A percentile compares a stretch with the other conserved stretches of the same genome.
Conservation (phyloP, 2,113 vertebrate species). For the Siniperca chuatsi region DNA sequence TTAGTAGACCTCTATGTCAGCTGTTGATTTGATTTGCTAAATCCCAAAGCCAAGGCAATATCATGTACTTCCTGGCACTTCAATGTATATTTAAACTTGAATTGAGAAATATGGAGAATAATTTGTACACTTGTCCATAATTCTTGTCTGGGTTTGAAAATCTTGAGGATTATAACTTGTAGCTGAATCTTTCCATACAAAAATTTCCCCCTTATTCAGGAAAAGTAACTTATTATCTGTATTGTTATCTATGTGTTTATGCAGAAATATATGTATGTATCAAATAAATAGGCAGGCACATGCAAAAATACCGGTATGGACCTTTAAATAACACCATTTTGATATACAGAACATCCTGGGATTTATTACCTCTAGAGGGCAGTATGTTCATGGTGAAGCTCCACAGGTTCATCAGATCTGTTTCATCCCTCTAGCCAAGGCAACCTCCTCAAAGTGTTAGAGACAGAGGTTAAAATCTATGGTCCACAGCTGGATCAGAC, state of each 20-base stretch:
- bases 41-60: neutral
- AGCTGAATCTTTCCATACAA: neutral
- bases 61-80: neutral
- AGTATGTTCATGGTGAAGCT: neutral
- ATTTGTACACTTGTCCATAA: neutral
- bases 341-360: neutral
- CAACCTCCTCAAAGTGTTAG: slow-evolving; percentile 76
- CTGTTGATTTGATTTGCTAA: neutral
- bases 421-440: neutral
- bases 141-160: neutral
- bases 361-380: neutral
- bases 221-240: neutral
- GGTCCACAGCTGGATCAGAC: slow-evolving; percentile 83
- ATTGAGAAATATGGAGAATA: neutral
- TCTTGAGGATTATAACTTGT: neutral
- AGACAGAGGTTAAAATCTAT: slow-evolving; percentile 18
- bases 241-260: neutral
- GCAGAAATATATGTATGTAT: neutral
- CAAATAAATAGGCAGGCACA: neutral
- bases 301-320: neutral
- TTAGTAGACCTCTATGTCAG: neutral
- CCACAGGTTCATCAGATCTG: neutral
- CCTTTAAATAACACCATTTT: neutral
- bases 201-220: neutral
- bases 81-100: neutral